phyloP scores from a whole-genome alignment of 2,888 invertebrate species.

The Torymus aiolomorphi region DNA sequence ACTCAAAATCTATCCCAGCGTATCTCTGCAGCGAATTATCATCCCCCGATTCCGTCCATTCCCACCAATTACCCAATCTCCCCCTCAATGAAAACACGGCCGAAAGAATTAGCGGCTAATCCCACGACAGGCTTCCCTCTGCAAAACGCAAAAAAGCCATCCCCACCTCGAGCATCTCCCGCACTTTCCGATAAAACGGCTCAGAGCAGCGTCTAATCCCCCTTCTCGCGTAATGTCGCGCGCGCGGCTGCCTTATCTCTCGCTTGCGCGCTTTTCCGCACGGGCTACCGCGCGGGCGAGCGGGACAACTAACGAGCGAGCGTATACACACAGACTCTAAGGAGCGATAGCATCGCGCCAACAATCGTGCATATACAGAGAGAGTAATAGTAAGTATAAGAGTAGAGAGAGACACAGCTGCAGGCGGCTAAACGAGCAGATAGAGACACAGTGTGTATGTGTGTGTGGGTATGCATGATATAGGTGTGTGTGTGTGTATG shows the following conservation, averaged over 20 bases:
- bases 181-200: conserved; percentile 46
- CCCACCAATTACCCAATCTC: no score
- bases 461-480: neutral
- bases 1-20: no score
- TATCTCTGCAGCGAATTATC: no score
- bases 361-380: conserved; percentile 70
- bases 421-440: conserved; percentile 8
- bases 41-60: no score
- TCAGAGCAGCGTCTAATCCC: conserved; percentile 41
- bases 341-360: conserved; percentile 68
- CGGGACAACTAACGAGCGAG: conserved; percentile 55
- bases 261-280: conserved; percentile 12
- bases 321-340: conserved; percentile 61
- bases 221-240: conserved; percentile 33
- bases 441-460: conserved; percentile 10
- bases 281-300: neutral
- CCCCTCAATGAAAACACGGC: conserved; percentile 18
- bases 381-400: conserved; percentile 69
- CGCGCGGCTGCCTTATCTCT: neutral
- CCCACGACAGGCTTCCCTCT: neutral
- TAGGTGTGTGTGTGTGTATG: conserved; percentile 50
- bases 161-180: conserved; percentile 3
- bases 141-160: neutral
- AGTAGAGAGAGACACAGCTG: conserved; percentile 55
- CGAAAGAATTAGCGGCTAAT: conserved; percentile 44